These are phyloP conservation scores for Gymnorhina tibicen DNA, from an alignment of 2,113 vertebrate species.

Conservation along the genomic window DNA sequence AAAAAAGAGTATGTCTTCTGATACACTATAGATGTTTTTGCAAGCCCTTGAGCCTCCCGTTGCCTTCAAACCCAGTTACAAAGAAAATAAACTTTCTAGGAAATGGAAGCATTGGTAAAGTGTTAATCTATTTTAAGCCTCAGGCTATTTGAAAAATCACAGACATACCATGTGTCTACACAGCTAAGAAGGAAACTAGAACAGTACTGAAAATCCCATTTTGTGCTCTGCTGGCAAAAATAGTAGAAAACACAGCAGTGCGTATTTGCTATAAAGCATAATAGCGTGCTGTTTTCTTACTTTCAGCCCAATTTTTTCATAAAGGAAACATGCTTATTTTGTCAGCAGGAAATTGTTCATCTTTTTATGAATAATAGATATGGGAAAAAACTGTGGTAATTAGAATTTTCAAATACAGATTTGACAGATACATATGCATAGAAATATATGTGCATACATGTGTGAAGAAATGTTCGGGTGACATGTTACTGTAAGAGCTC, in stretches of 20 bases:
- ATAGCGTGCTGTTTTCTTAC: not conserved
- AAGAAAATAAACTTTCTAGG: slow-evolving; percentile 14
- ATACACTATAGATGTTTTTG: not conserved
- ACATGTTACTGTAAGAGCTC: not conserved
- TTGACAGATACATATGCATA: not conserved
- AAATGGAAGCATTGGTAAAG: not conserved
- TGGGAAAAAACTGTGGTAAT: not conserved
- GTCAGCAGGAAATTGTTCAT: not conserved
- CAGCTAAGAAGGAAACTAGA: not conserved
- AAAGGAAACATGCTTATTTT: not conserved
- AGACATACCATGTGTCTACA: not conserved
- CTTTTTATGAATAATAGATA: not conserved
- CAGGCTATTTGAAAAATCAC: not conserved
- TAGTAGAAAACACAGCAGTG: not conserved
- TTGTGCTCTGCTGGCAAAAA: not conserved
- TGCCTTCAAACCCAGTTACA: not conserved
- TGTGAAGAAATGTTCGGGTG: not conserved
- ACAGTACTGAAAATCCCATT: not conserved
- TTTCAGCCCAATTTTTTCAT: not conserved
- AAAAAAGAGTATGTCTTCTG: not conserved
- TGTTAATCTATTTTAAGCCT: slow-evolving; percentile 9
- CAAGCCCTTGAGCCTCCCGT: not conserved
- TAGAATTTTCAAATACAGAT: not conserved
- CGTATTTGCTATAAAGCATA: not conserved
- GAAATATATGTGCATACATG: accelerated